Conservation (phyloP, 2,797 vertebrate genomes). For the Darevskia mixta region DNA sequence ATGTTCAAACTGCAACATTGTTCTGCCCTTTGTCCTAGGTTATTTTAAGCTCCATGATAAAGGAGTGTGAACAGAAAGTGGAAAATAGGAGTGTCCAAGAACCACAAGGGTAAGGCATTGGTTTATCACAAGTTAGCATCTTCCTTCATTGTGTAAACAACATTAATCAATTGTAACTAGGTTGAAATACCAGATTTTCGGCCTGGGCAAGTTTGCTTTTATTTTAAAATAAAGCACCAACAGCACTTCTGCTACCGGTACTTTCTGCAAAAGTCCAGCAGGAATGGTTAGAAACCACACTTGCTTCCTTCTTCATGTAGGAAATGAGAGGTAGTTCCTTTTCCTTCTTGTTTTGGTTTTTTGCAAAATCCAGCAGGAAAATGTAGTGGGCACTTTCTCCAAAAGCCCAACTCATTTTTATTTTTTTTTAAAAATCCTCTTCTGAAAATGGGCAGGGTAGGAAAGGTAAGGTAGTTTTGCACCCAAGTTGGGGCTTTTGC, state of each 20-base stretch:
- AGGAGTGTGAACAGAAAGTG: constrained; percentile 98
- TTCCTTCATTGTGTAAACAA: not conserved
- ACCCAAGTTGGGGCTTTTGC: not conserved
- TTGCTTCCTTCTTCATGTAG: not conserved
- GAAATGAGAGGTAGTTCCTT: not conserved
- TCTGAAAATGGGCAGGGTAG: not conserved
- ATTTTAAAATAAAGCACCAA: not conserved
- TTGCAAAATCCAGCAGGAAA: not conserved
- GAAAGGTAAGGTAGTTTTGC: not conserved
- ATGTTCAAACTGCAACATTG: not conserved
- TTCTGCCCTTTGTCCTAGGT: constrained; percentile 81
- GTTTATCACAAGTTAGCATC: constrained; percentile 11
- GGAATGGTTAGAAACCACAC: not conserved
- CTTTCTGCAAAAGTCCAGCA: not conserved
- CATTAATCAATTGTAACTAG: not conserved
- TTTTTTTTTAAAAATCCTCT: not conserved
- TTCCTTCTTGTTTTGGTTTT: not conserved
- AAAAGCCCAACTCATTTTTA: not conserved
- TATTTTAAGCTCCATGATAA: constrained; percentile 99
- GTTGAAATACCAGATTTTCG: not conserved
- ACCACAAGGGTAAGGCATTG: constrained; percentile 90
- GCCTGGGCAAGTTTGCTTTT: not conserved
- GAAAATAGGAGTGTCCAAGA: constrained; percentile 96
- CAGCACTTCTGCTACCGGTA: not conserved
- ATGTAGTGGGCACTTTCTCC: not conserved